A percentile compares a stretch with the other conserved stretches of the same genome.
phyloP scores from a whole-genome alignment of 2,797 vertebrate genomes.

The Trachops cirrhosus region DNA sequence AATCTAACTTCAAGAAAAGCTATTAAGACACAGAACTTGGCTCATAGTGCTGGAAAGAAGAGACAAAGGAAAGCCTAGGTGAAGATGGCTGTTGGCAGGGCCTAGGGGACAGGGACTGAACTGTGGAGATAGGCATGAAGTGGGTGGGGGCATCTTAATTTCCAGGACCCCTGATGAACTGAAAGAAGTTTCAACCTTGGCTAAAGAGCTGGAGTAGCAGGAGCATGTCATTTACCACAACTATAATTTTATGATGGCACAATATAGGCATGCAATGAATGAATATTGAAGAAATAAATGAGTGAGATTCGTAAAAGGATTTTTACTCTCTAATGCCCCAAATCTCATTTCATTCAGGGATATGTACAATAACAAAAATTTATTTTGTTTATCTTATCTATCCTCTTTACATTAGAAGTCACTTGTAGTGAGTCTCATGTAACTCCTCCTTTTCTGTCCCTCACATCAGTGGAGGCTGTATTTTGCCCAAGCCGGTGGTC shows the following conservation, averaged over 20 bases:
- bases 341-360: not conserved
- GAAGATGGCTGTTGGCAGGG: not conserved
- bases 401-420: not conserved
- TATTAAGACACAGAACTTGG: not conserved
- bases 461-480: not conserved
- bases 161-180: not conserved
- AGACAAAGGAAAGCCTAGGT: not conserved
- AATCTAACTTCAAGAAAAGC: not conserved
- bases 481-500: not conserved
- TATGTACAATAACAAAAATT: not conserved
- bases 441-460: not conserved
- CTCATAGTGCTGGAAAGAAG: not conserved
- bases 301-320: not conserved
- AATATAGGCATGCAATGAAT: not conserved
- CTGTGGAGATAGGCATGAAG: not conserved
- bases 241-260: not conserved
- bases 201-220: not conserved
- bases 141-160: not conserved
- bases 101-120: not conserved
- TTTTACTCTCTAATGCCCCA: not conserved
- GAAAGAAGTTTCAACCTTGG: not conserved
- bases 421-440: not conserved
- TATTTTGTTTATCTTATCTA: not conserved
- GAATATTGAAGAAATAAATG: not conserved
- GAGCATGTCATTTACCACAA: not conserved